phyloP scores from a whole-genome alignment of 2,797 vertebrate genomes.

The Paratrypauchen microcephalus region DNA sequence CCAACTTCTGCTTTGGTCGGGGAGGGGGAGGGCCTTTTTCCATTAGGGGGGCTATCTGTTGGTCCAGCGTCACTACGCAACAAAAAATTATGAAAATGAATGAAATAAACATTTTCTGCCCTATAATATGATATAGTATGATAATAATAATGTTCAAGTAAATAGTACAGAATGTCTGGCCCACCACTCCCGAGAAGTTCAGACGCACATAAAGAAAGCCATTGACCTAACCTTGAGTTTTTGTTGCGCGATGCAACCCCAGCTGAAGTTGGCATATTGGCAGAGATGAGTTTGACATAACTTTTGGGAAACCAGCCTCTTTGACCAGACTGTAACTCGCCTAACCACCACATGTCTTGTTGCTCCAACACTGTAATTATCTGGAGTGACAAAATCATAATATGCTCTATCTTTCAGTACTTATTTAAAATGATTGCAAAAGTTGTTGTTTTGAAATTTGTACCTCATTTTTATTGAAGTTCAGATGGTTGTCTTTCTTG shows the following conservation, averaged over 20 bases:
- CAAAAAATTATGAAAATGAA: background rate
- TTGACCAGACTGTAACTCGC: constrained; percentile 91
- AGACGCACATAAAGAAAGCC: background rate
- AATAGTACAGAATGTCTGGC: background rate
- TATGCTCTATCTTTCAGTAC: background rate
- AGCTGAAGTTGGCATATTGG: constrained; percentile 62
- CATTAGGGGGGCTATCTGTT: constrained; percentile 90
- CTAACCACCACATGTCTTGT: constrained; percentile 99
- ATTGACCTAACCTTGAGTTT: constrained; percentile 81
- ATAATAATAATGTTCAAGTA: background rate
- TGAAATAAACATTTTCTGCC: background rate
- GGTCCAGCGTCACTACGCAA: constrained; percentile 80
- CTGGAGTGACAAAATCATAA: constrained; percentile 26
- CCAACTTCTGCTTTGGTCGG: constrained; percentile 86
- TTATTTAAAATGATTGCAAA: background rate
- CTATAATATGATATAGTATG: background rate
- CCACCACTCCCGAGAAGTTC: background rate
- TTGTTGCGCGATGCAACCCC: constrained; percentile 68
- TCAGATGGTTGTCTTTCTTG: constrained; percentile 98
- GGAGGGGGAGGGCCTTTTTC: constrained; percentile 90
- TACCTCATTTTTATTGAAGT: constrained; percentile 97
- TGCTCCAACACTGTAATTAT: constrained; percentile 96
- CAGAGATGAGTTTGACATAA: constrained; percentile 96
- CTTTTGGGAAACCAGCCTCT: constrained; percentile 99
- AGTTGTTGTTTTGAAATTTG: background rate